Percentiles rank a stretch among this genome's conserved stretches.
phyloP scores from a whole-genome alignment of 2,113 vertebrate genomes.

The Pedetes capensis region DNA sequence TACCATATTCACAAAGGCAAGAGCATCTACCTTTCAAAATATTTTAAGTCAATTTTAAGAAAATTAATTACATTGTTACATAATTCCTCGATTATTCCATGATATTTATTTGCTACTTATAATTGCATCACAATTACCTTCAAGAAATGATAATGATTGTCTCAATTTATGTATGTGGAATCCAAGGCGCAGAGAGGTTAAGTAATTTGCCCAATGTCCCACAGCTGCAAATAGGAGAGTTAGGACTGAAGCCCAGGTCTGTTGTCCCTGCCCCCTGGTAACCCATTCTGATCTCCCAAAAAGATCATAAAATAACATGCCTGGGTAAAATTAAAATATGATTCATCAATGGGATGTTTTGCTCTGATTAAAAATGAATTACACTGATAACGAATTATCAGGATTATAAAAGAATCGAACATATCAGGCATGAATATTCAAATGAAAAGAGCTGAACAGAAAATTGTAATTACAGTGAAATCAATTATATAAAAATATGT shows the following conservation, averaged over 20 bases:
- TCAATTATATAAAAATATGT: constrained; percentile 19
- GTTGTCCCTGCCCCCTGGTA: background rate
- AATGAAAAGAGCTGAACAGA: background rate
- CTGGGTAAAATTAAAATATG: background rate
- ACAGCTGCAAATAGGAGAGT: background rate
- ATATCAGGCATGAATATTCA: background rate
- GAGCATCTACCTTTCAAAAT: too few species aligned
- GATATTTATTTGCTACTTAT: too few species aligned
- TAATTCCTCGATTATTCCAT: too few species aligned
- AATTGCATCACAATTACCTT: too few species aligned
- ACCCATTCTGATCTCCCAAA: background rate
- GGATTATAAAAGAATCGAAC: background rate
- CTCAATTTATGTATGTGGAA: background rate
- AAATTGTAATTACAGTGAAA: background rate
- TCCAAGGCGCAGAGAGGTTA: background rate
- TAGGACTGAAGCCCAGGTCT: background rate
- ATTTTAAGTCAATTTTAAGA: too few species aligned
- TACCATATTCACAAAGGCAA: too few species aligned
- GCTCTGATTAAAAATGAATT: background rate
- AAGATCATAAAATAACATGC: background rate
- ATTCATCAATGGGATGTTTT: background rate
- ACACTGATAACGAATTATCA: too few species aligned
- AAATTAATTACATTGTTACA: too few species aligned
- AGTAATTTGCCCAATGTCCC: background rate
- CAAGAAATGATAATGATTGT: background rate